Evolutionary conservation across 2,888 invertebrate genomes (phyloP).

Genomic region (Taenaris catops): DNA sequence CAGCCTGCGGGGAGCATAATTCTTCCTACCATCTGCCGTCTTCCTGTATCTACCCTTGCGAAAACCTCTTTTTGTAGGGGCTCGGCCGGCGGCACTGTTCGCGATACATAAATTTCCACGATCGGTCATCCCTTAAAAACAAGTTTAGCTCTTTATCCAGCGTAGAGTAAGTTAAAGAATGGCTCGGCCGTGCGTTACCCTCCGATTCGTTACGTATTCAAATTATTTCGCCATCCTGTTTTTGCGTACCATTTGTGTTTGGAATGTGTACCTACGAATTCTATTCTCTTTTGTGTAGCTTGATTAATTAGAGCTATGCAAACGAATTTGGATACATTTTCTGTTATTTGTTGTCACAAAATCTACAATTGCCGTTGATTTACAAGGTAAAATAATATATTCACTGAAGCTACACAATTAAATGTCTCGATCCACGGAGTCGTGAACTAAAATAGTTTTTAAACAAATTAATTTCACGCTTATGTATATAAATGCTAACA

Average conservation of each 20-base stretch:
- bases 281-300: slow-evolving; percentile 43
- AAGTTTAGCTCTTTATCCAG: slow-evolving; percentile 77
- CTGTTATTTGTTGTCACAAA: no score
- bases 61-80: slow-evolving; percentile 65
- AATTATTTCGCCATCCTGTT: slow-evolving; percentile 73
- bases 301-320: slow-evolving; percentile 49
- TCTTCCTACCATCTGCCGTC: slow-evolving; percentile 76
- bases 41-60: slow-evolving; percentile 71
- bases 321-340: no score
- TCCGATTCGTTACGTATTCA: slow-evolving; percentile 76
- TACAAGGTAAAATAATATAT: no score
- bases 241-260: slow-evolving; percentile 63
- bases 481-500: no score
- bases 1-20: slow-evolving; percentile 75
- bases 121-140: slow-evolving; percentile 80
- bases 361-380: no score
- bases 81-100: slow-evolving; percentile 68
- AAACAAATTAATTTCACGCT: no score
- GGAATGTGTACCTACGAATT: slow-evolving; percentile 46
- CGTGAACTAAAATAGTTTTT: no score
- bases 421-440: no score
- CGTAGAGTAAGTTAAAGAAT: slow-evolving; percentile 73
- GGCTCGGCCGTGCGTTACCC: slow-evolving; percentile 66
- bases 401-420: no score
- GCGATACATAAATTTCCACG: slow-evolving; percentile 78